phyloP scores from a whole-genome alignment of 1,140 invertebrate species.

The Popillia japonica region DNA sequence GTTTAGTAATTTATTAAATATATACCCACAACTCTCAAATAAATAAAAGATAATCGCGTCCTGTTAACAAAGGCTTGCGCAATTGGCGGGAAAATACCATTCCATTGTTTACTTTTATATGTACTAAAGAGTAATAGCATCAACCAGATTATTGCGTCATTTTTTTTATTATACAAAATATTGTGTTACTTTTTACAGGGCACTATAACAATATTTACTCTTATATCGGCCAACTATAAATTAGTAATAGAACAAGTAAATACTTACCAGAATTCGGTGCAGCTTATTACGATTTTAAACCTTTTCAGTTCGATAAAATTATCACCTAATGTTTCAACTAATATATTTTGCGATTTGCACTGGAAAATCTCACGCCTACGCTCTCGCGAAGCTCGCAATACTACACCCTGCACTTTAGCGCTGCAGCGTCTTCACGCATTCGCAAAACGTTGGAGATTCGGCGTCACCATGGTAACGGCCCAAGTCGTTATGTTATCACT shows the following conservation, averaged over 20 bases:
- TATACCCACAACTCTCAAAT: neutral
- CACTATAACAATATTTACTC: too few relatives aligned
- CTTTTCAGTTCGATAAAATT: neutral
- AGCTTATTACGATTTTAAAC: neutral
- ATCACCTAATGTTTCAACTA: neutral
- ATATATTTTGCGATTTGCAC: neutral
- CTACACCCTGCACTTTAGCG: constrained; percentile 37
- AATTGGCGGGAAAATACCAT: constrained; percentile 13
- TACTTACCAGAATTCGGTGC: too few relatives aligned
- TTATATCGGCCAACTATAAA: too few relatives aligned
- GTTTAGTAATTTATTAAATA: neutral
- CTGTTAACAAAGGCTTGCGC: neutral
- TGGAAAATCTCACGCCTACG: neutral
- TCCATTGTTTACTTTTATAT: constrained; percentile 1
- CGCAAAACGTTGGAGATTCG: constrained; percentile 37
- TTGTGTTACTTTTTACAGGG: too few relatives aligned
- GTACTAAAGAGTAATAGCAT: neutral
- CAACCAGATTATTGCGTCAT: neutral
- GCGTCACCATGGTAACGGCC: constrained; percentile 32
- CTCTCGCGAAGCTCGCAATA: constrained; percentile 11
- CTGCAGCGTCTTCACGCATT: constrained; percentile 38
- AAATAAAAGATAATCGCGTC: neutral
- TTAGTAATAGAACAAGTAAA: too few relatives aligned
- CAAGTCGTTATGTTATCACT: constrained; percentile 38
- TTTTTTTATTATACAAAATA: neutral